Percentiles rank a stretch among this genome's conserved stretches.
Conservation (phyloP, 1,140 invertebrate species). For the Dinoponera quadriceps region DNA sequence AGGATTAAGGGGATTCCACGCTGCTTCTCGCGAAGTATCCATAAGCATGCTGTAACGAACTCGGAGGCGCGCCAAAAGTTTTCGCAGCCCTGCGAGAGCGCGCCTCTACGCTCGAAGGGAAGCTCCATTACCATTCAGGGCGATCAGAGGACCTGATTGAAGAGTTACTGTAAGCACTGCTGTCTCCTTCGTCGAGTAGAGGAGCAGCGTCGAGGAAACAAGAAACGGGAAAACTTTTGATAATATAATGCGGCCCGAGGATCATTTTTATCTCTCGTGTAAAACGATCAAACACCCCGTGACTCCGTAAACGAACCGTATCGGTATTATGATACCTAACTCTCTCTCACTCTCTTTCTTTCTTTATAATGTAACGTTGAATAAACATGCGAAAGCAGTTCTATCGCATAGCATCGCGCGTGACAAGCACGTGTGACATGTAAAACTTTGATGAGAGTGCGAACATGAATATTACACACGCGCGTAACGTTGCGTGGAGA, state of each 20-base stretch:
- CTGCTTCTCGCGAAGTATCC: slow-evolving; percentile 28
- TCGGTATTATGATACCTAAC: not conserved
- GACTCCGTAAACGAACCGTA: not conserved
- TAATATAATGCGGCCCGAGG: slow-evolving; percentile 13
- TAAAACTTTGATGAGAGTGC: slow-evolving; percentile 20
- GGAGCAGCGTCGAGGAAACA: slow-evolving; percentile 52
- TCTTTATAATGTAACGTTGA: not conserved
- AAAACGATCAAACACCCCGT: slow-evolving; percentile 10
- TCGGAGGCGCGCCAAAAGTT: slow-evolving; percentile 47
- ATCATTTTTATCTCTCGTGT: slow-evolving; percentile 28
- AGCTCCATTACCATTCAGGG: slow-evolving; percentile 67
- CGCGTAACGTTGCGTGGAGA: not conserved
- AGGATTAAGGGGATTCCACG: slow-evolving; percentile 56
- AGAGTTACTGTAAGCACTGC: slow-evolving; percentile 55
- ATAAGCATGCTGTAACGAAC: slow-evolving; percentile 63
- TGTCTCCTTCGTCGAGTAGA: not conserved
- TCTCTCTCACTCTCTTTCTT: not conserved
- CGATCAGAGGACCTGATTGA: slow-evolving; percentile 65
- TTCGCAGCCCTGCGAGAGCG: slow-evolving; percentile 31
- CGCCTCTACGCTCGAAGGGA: slow-evolving; percentile 22
- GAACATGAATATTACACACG: slow-evolving; percentile 16
- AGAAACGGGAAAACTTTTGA: slow-evolving; percentile 38
- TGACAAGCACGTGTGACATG: not conserved
- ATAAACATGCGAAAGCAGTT: not conserved
- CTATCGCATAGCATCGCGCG: not conserved